Evolutionary conservation across 2,797 vertebrate genomes (phyloP).

Genomic region (Gambusia yucatana): DNA sequence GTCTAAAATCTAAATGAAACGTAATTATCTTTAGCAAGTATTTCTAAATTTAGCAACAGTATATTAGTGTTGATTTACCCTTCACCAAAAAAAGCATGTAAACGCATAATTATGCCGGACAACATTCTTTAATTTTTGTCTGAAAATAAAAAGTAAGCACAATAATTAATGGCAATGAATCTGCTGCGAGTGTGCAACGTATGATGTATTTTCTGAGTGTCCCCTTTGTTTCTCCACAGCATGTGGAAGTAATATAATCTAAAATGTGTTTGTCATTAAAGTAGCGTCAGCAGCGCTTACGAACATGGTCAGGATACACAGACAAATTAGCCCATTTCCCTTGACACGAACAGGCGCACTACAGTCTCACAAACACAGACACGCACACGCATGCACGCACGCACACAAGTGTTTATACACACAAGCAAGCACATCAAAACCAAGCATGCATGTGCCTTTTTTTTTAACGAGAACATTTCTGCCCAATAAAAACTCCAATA

Average conservation of each 20-base stretch:
- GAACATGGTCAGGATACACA: conserved; percentile 79
- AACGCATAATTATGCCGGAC: neutral
- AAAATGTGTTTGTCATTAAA: conserved; percentile 78
- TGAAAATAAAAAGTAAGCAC: conserved; percentile 11
- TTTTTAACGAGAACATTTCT: conserved; percentile 35
- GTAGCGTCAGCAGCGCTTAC: conserved; percentile 67
- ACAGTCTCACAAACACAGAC: conserved; percentile 21
- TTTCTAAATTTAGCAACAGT: neutral
- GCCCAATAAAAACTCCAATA: conserved; percentile 32
- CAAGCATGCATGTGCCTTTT: conserved; percentile 9
- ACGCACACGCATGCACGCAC: neutral
- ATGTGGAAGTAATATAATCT: conserved; percentile 76
- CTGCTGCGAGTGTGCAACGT: conserved; percentile 30
- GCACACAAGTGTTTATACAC: neutral
- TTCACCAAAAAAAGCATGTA: neutral
- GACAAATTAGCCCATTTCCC: conserved; percentile 82
- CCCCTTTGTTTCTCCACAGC: conserved; percentile 27
- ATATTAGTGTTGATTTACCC: neutral
- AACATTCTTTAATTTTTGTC: conserved; percentile 1
- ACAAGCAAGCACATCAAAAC: conserved; percentile 25
- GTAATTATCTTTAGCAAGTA: neutral
- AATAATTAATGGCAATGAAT: conserved; percentile 39
- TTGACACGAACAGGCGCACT: conserved; percentile 36
- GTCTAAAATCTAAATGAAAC: neutral
- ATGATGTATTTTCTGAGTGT: conserved; percentile 43